Evolutionary conservation across 2,888 invertebrate species (phyloP).

Genomic region (Standfussiana lucernea): DNA sequence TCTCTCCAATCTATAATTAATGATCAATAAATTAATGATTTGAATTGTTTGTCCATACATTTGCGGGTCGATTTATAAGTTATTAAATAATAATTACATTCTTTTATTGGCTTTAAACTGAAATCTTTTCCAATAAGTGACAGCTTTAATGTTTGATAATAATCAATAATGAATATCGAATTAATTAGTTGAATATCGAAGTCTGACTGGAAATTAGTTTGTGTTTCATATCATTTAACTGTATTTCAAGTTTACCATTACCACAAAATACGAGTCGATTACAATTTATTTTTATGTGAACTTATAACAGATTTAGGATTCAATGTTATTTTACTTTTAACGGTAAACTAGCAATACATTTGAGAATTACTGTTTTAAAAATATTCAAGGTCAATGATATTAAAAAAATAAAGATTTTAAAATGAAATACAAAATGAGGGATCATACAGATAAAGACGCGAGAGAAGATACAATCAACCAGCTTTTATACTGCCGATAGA

Average conservation of each 20-base stretch:
- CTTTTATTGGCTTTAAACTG: conserved; percentile 69
- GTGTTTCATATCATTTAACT: conserved; percentile 31
- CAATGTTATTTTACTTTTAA: conserved; percentile 20
- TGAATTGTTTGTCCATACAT: conserved; percentile 68
- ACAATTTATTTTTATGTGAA: conserved; percentile 47
- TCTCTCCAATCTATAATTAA: conserved; percentile 72
- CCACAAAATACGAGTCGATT: conserved; percentile 30
- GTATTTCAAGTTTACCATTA: conserved; percentile 7
- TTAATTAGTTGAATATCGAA: conserved; percentile 62
- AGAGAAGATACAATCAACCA: conserved; percentile 47
- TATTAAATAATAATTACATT: conserved; percentile 70
- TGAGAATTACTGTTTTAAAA: neutral
- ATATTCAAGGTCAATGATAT: neutral
- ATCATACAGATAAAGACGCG: conserved; percentile 42
- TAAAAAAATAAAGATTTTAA: neutral
- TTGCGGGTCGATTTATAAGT: conserved; percentile 69
- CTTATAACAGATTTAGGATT: conserved; percentile 35
- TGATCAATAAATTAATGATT: conserved; percentile 72
- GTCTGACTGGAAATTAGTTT: conserved; percentile 37
- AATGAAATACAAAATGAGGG: conserved; percentile 15
- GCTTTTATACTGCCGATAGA: conserved; percentile 46
- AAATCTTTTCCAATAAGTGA: conserved; percentile 66
- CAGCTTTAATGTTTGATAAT: conserved; percentile 66
- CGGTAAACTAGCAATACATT: conserved; percentile 16
- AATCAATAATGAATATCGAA: conserved; percentile 61